Percentiles rank a stretch among this genome's conserved stretches.
phyloP scores from a whole-genome alignment of 1,140 invertebrate genomes.

The Pseudomyrmex gracilis region DNA sequence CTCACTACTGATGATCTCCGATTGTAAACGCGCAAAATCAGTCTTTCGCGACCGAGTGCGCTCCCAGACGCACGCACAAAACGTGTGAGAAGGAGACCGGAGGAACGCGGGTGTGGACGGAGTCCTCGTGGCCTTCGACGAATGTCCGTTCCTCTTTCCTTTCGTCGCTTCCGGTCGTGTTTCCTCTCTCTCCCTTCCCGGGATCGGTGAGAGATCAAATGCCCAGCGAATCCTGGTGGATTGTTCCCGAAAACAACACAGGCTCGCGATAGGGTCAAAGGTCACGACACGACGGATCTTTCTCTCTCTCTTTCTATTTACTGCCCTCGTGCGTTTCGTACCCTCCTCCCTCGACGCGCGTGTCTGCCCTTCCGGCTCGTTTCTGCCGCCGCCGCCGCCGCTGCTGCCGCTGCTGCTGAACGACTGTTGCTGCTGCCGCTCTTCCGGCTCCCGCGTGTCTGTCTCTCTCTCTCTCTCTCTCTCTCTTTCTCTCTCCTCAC shows the following conservation, averaged over 20 bases:
- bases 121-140: background rate
- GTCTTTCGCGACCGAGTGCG: slow-evolving; percentile 10
- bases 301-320: slow-evolving; percentile 31
- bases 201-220: slow-evolving; percentile 13
- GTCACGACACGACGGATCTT: slow-evolving; percentile 42
- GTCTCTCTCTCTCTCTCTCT: no score
- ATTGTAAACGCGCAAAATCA: slow-evolving; percentile 4
- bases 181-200: background rate
- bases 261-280: slow-evolving; percentile 38
- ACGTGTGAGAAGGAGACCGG: background rate
- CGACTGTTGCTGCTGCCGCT: background rate
- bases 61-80: background rate
- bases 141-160: background rate
- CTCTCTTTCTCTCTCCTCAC: background rate
- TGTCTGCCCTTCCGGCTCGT: background rate
- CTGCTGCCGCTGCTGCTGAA: background rate
- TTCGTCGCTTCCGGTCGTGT: background rate
- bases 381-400: background rate
- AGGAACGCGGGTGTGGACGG: slow-evolving; percentile 24
- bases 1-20: no score
- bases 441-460: slow-evolving; percentile 45
- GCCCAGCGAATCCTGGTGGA: background rate
- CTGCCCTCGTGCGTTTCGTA: slow-evolving; percentile 11
- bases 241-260: background rate
- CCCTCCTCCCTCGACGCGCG: no score